Evolutionary conservation across 2,888 invertebrate species (phyloP).

Genomic region (Athrips mouffetella): DNA sequence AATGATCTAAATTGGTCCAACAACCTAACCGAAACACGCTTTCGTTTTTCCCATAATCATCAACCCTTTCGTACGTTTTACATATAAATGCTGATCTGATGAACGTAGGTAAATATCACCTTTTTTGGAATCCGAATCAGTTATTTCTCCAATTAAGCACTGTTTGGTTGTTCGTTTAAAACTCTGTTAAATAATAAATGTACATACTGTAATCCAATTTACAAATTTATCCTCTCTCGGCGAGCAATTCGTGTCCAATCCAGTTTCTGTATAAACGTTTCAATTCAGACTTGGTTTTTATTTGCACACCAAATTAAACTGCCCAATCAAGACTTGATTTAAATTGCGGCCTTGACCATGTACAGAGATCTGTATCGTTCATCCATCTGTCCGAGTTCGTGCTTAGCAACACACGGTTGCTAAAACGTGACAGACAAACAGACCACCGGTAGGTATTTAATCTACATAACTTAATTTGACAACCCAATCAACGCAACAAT

Average conservation of each 20-base stretch:
- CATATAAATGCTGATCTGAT: neutral
- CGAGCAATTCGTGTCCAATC: constrained; percentile 53
- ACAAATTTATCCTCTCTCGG: constrained; percentile 60
- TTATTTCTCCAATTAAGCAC: constrained; percentile 42
- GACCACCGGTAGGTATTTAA: too few relatives aligned
- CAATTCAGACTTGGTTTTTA: constrained; percentile 60
- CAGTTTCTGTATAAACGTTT: constrained; percentile 52
- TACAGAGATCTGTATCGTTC: constrained; percentile 15
- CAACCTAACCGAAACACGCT: constrained; percentile 1
- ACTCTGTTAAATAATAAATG: constrained; percentile 55
- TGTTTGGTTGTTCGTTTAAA: constrained; percentile 46
- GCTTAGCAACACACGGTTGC: constrained; percentile 9
- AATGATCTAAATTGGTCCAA: neutral
- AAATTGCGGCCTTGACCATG: constrained; percentile 32
- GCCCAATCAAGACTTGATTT: constrained; percentile 51
- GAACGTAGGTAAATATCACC: constrained; percentile 23
- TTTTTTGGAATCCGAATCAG: constrained; percentile 34
- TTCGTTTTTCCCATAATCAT: neutral
- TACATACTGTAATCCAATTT: constrained; percentile 62
- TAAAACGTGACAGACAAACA: neutral
- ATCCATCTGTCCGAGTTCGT: constrained; percentile 11
- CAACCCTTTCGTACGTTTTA: neutral
- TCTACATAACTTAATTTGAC: constrained; percentile 4
- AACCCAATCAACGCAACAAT: constrained; percentile 1
- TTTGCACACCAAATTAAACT: constrained; percentile 56